These are phyloP conservation scores for Momotus momota DNA, from an alignment of 2,797 vertebrate genomes.

Conservation along the genomic window DNA sequence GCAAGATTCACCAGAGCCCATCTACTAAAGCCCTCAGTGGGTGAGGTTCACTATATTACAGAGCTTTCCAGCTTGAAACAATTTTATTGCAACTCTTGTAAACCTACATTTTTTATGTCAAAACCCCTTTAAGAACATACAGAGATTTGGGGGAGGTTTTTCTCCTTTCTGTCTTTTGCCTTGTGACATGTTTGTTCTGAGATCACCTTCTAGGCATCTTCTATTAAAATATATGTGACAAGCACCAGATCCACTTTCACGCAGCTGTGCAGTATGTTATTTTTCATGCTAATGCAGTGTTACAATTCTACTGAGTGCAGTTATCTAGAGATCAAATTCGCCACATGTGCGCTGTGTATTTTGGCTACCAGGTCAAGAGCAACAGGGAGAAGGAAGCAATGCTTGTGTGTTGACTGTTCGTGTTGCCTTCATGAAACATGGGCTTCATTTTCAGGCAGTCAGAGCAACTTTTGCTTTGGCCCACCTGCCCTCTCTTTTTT, in stretches of 20 bases:
- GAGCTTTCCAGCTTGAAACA: constrained; percentile 23
- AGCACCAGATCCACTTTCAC: constrained; percentile 64
- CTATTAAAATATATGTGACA: constrained; percentile 67
- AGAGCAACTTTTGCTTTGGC: constrained; percentile 5
- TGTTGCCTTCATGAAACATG: constrained; percentile 3
- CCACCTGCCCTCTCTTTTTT: constrained; percentile 24
- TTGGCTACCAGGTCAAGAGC: constrained; percentile 68
- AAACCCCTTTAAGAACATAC: constrained; percentile 21
- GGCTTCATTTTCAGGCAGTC: neutral
- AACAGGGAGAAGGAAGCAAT: neutral
- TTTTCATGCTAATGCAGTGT: constrained; percentile 60
- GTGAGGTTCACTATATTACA: neutral
- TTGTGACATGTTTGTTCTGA: constrained; percentile 63
- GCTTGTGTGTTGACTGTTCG: neutral
- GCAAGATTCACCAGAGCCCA: neutral
- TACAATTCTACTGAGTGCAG: constrained; percentile 55
- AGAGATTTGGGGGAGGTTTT: constrained; percentile 3
- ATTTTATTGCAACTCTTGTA: constrained; percentile 24
- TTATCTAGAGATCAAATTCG: constrained; percentile 54
- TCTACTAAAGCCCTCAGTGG: neutral
- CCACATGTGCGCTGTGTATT: constrained; percentile 58
- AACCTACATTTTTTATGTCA: neutral
- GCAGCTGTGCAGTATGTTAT: constrained; percentile 60
- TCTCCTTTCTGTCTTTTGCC: constrained; percentile 27
- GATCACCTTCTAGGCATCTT: constrained; percentile 71